Evolutionary conservation across 2,797 vertebrate species (phyloP).

Genomic region (Coluber constrictor): DNA sequence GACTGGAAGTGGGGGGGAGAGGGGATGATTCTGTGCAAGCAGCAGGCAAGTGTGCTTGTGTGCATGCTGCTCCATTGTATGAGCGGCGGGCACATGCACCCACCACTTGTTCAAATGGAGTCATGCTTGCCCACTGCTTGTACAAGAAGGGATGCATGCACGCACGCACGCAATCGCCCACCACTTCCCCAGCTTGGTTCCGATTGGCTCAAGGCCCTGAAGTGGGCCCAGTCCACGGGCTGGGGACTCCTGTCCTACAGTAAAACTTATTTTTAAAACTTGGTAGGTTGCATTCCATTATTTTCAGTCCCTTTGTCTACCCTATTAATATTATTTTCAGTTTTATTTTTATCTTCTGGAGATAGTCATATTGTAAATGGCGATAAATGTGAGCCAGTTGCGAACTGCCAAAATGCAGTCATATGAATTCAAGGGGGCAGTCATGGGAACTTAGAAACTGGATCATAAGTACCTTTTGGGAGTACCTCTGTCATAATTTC

Average conservation of each 20-base stretch:
- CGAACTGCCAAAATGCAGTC: not conserved
- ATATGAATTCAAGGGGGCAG: not conserved
- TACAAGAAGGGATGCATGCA: not conserved
- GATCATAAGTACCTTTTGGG: not conserved
- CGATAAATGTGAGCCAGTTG: not conserved
- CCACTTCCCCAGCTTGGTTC: not conserved
- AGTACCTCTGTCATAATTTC: not conserved
- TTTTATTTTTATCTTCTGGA: not conserved
- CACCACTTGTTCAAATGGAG: not conserved
- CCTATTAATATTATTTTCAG: not conserved
- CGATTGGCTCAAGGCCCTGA: not conserved
- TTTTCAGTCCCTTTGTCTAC: not conserved
- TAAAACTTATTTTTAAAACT: not conserved
- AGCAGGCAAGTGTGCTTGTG: rapidly evolving
- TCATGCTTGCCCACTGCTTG: not conserved
- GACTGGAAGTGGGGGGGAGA: not conserved
- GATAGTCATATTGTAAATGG: not conserved
- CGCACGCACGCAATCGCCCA: not conserved
- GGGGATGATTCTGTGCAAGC: not conserved
- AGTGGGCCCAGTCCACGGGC: not conserved
- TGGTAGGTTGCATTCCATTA: not conserved
- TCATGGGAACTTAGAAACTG: not conserved
- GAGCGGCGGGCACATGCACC: rapidly evolving
- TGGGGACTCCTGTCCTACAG: not conserved
- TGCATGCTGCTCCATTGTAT: not conserved